Base-by-base conservation (phyloP, 2,888 invertebrate genomes). In the Eumerus sabulonum region DNA sequence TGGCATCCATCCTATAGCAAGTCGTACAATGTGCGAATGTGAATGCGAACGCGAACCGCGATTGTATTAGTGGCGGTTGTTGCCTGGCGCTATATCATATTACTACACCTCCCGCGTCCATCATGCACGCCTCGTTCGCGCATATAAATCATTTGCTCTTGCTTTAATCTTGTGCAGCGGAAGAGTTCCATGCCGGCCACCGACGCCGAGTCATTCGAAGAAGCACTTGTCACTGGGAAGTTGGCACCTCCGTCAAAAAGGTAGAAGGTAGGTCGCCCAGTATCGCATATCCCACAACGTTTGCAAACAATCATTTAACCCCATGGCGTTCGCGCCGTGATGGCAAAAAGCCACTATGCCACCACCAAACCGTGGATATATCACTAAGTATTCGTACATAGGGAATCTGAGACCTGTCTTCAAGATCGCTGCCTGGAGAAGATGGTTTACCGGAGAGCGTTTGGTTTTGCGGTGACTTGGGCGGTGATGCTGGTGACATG, bases 71-170 rank as follows among this genome's bases (percentile, higher is more conserved):
- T 57, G 35, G 48, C 42, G 48, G 45, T 35, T 63, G 16, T 17
- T 45, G 47, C 48, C 59, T 74, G 79, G 74, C 79, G 74, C 79
- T 79, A 74, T 79, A 79, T 79, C 74, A 70, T 70, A 74, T 74
- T 79, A 59, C 68, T 42, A 44, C 54, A 48, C 59, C 57, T 27
- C 16, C 18, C 18, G 14, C 47, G 35, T 27, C 3, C 27, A 27
- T 7, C 27, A 57, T 53, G 5, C 59, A 56, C 5, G 3, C 40
- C 40, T n/a, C 40, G 12, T 1, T 11, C 40, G 40, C 36, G 53
- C 54, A 63, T 59, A 74, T 68, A 79, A 68, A 79, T 73, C 59
- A 54, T 38, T 42, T 16, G 56, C 50, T 18, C 19, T 19, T 42
- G 27, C 60, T 18, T 40, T 18, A 51, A 67, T 68, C 57, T 70